Base-by-base conservation (phyloP, 2,113 vertebrate species). In the Verasper variegatus region DNA sequence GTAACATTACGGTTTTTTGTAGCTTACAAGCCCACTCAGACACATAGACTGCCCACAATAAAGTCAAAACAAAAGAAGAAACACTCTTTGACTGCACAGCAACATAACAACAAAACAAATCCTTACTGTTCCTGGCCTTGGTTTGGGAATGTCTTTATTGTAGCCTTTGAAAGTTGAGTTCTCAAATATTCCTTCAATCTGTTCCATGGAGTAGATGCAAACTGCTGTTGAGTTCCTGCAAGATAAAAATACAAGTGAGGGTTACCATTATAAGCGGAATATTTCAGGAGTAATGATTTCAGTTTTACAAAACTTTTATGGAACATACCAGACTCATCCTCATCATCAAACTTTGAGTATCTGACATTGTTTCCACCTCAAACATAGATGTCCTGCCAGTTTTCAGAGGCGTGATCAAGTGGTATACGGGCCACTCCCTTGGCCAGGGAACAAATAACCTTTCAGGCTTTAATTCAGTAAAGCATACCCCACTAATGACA, bases 171-270 rank as follows among this genome's bases (percentile, higher is more conserved):
- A 97, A 1, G 66, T 82, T 2, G 97, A 97, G 0, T 83, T 94
- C 21, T 91, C 91, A 89, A 99, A 99, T 68, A 96, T 74, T 0
- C 14, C n/a, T 64, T 96, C 96, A 8, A 99, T 96, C 64, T 94
- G 94, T 13, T 55, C 85, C 0, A 98, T 92, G 0, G 96, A 94
- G 70, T 97, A 98, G 67, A 97, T 91, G 0, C 97, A 99, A 57
- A 99, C 93, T 0, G 96, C 97, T 0, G 97, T 96, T 54, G 95
- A 95, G 68, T 97, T 97, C 97, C 97, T 99, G 79, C 23, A 74
- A 56, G 2, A 69, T 37, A 35, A 11, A 69, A 15, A 66, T 9
- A 26, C 71, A 11, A 79, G 47, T 51, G 4, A 5, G 64, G n/a
- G 47, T 73, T 57, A 69, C 1, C 13, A 23, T 20, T 10, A 21